phyloP scores from a whole-genome alignment of 2,888 invertebrate species.

The Venusia cambrica region DNA sequence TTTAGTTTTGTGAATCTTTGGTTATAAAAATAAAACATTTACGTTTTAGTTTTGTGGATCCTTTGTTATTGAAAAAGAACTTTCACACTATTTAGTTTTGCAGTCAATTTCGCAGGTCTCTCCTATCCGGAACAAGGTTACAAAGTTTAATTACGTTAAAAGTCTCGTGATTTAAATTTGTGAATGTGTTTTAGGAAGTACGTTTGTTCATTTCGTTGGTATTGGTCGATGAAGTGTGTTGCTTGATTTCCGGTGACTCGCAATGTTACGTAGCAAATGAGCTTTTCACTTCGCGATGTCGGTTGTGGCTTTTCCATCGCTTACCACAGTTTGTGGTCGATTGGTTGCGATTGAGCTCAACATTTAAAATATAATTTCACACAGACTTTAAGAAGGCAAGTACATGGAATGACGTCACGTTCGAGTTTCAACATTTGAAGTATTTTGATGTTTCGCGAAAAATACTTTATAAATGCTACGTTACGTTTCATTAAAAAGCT shows the following conservation, averaged over 20 bases:
- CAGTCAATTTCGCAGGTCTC: conserved; percentile 80
- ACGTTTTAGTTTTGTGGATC: not conserved
- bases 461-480: too few relatives aligned
- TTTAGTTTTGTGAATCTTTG: too few relatives aligned
- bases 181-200: conserved; percentile 38
- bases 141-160: conserved; percentile 53
- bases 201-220: conserved; percentile 24
- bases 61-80: conserved; percentile 39
- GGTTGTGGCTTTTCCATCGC: conserved; percentile 11
- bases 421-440: too few relatives aligned
- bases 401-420: conserved; percentile 3
- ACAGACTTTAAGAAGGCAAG: not conserved
- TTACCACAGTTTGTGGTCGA: conserved; percentile 4
- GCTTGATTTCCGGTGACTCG: conserved; percentile 13
- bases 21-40: too few relatives aligned
- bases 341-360: conserved; percentile 2
- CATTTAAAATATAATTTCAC: conserved; percentile 6
- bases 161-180: conserved; percentile 64
- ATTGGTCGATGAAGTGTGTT: conserved; percentile 12
- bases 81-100: conserved; percentile 72
- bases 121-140: conserved; percentile 78
- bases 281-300: conserved; percentile 8
- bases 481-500: not conserved
- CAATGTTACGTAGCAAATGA: conserved; percentile 8
- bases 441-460: too few relatives aligned